Percentiles rank a stretch among this genome's conserved stretches.
Conservation (phyloP, 2,888 invertebrate genomes). For the Eristalinus sepulchralis region DNA sequence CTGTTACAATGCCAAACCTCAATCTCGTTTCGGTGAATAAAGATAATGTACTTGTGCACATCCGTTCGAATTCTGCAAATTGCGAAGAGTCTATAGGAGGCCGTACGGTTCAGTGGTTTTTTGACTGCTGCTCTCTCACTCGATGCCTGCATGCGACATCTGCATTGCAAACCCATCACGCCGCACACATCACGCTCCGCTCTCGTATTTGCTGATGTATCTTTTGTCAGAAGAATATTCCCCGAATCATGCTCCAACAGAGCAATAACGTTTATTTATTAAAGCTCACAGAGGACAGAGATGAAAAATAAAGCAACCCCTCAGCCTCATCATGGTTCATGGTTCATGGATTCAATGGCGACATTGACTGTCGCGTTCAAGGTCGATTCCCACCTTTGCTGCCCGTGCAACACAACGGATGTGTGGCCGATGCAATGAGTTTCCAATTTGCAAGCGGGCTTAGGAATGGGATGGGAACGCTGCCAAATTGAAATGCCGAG, state of each 20-base stretch:
- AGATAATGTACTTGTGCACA: neutral
- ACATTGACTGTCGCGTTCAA: slow-evolving; percentile 28
- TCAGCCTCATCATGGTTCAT: slow-evolving; percentile 43
- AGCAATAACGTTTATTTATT: slow-evolving; percentile 49
- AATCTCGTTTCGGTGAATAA: neutral
- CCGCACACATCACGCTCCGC: neutral
- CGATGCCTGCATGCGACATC: slow-evolving; percentile 17
- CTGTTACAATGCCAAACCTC: slow-evolving; percentile 10
- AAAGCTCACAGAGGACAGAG: neutral
- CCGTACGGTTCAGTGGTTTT: neutral
- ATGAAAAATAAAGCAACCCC: neutral
- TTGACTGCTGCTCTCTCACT: neutral
- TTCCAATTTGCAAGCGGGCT: neutral
- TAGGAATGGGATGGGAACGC: slow-evolving; percentile 26
- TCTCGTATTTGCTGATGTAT: slow-evolving; percentile 36
- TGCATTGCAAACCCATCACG: slow-evolving; percentile 36
- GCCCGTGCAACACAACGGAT: slow-evolving; percentile 14
- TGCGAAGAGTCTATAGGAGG: neutral
- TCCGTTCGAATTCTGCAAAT: neutral
- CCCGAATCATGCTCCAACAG: slow-evolving; percentile 47
- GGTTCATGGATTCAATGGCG: slow-evolving; percentile 14
- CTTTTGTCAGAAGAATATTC: slow-evolving; percentile 27
- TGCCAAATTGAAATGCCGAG: slow-evolving; percentile 54
- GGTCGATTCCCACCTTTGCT: slow-evolving; percentile 49
- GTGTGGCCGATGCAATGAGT: slow-evolving; percentile 17